Percentiles rank a stretch among this genome's conserved stretches.
Evolutionary conservation across 2,113 vertebrate species (phyloP).

Genomic region (Artemisiospiza belli): DNA sequence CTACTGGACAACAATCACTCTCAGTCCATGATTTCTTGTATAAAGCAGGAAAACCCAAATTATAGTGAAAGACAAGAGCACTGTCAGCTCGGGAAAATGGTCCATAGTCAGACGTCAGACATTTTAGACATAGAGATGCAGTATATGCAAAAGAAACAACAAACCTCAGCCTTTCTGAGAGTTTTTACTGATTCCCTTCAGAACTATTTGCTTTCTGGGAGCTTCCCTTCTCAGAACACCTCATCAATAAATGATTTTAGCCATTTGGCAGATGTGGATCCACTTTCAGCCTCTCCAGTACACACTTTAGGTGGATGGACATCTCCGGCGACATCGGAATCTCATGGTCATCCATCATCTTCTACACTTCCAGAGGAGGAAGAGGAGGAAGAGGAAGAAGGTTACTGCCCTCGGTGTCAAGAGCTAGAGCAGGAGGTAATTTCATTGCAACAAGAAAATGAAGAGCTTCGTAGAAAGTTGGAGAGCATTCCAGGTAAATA

Average conservation of each 20-base stretch:
- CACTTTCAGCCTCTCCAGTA: constrained; percentile 83
- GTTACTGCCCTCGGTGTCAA: constrained; percentile 93
- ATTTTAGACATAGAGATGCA: constrained; percentile 84
- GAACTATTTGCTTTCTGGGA: constrained; percentile 91
- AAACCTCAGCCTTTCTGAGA: constrained; percentile 91
- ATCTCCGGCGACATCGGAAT: constrained; percentile 94
- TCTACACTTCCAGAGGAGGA: constrained; percentile 94
- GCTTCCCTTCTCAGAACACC: constrained; percentile 77
- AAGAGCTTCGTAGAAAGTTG: constrained; percentile 93
- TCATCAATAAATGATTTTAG: constrained; percentile 82
- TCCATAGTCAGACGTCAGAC: constrained; percentile 84
- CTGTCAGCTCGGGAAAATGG: constrained; percentile 80
- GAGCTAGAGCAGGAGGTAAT: constrained; percentile 97
- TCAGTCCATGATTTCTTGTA: constrained; percentile 82
- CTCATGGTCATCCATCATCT: constrained; percentile 95
- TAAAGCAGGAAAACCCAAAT: constrained; percentile 88
- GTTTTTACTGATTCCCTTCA: constrained; percentile 98
- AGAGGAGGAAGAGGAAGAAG: constrained; percentile 91
- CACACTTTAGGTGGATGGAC: constrained; percentile 92
- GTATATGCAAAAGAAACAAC: constrained; percentile 91
- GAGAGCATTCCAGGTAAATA: constrained; percentile 92
- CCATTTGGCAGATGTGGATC: constrained; percentile 82
- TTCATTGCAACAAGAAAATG: constrained; percentile 96
- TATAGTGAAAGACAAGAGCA: constrained; percentile 78
- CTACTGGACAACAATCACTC: constrained; percentile 86